Evolutionary conservation across 2,797 vertebrate species (phyloP).

Genomic region (Trachops cirrhosus): DNA sequence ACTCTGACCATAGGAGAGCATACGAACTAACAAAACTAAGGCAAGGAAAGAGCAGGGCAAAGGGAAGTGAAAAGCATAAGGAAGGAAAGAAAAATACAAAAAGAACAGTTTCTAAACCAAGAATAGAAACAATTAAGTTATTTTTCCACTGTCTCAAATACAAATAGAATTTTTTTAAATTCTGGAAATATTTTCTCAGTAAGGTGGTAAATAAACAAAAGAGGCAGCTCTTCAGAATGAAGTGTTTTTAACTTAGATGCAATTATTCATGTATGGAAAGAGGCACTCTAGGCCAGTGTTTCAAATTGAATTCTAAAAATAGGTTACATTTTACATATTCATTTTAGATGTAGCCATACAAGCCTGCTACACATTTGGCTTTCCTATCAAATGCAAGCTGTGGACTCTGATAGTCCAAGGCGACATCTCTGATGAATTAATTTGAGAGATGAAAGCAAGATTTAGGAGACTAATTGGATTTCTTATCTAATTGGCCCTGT

Average conservation of each 20-base stretch:
- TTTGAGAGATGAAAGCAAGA: not conserved
- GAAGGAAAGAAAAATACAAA: conserved; percentile 7
- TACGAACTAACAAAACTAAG: not conserved
- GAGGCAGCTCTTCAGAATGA: not conserved
- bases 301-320: not conserved
- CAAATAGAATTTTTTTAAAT: conserved; percentile 19
- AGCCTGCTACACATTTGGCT: not conserved
- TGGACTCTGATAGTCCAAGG: not conserved
- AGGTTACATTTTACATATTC: not conserved
- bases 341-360: not conserved
- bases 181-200: not conserved
- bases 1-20: conserved; percentile 20
- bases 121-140: not conserved
- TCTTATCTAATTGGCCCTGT: conserved; percentile 39
- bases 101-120: not conserved
- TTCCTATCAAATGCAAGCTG: not conserved
- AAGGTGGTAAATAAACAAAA: not conserved
- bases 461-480: conserved; percentile 48
- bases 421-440: not conserved
- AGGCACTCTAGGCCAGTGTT: not conserved
- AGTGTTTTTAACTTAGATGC: conserved; percentile 5
- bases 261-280: not conserved
- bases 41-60: not conserved
- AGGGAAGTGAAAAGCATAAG: not conserved
- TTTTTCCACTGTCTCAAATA: not conserved